phyloP scores from a whole-genome alignment of 1,140 invertebrate species.

The Idris sp. region DNA sequence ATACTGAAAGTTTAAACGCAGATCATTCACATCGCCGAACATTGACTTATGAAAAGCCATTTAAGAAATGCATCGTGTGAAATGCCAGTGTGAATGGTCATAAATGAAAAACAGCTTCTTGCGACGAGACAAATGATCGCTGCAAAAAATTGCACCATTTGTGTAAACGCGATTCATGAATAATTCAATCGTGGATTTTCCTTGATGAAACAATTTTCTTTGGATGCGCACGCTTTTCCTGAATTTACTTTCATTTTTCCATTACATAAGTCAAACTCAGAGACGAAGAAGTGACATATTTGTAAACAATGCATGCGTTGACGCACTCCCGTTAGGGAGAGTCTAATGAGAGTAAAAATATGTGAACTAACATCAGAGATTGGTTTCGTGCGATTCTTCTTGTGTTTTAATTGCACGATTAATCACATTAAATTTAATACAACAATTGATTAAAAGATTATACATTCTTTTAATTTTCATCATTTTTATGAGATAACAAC shows the following conservation, averaged over 20 bases:
- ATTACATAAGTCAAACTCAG: conserved; percentile 37
- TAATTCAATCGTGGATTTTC: conserved; percentile 30
- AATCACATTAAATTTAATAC: not conserved
- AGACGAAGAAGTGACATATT: conserved; percentile 46
- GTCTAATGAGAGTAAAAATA: conserved; percentile 46
- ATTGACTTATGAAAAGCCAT: conserved; percentile 24
- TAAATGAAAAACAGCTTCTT: conserved; percentile 7
- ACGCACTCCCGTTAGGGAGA: conserved; percentile 13
- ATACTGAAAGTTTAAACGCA: conserved; percentile 9
- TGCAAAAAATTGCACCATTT: conserved; percentile 26
- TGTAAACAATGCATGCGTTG: conserved; percentile 49
- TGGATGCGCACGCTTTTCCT: conserved; percentile 25
- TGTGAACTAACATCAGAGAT: conserved; percentile 11
- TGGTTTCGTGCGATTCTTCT: conserved; percentile 30
- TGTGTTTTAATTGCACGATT: conserved; percentile 8
- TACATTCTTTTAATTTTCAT: too few relatives aligned
- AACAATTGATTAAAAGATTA: too few relatives aligned
- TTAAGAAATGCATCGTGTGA: conserved; percentile 18
- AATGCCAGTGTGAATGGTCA: conserved; percentile 17
- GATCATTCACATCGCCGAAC: conserved; percentile 26
- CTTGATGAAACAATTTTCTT: conserved; percentile 34
- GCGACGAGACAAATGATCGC: conserved; percentile 12
- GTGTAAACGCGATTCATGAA: conserved; percentile 23
- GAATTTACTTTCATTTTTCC: conserved; percentile 50
- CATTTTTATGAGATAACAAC: too few relatives aligned